Percentiles rank a stretch among this genome's conserved stretches.
phyloP scores from a whole-genome alignment of 2,113 vertebrate species.

The Elaphurus davidianus region DNA sequence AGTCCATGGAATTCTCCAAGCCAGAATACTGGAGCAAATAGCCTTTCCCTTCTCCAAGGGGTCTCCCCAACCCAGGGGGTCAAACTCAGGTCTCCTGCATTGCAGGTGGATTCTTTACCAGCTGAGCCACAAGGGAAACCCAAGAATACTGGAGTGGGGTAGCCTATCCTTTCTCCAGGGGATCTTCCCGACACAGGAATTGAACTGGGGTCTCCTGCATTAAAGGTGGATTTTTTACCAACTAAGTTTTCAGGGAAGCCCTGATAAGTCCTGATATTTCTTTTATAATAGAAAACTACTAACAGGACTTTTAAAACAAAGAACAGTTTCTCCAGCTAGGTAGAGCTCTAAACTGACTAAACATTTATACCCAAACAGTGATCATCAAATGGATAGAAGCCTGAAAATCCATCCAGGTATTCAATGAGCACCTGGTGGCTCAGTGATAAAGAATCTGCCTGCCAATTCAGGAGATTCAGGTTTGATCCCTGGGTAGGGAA shows the following conservation, averaged over 20 bases:
- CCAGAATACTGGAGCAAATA: neutral
- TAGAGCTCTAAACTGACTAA: neutral
- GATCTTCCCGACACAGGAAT: neutral
- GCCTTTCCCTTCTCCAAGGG: neutral
- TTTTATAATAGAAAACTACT: neutral
- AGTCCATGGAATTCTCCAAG: neutral
- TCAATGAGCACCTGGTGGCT: neutral
- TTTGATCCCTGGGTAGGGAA: neutral
- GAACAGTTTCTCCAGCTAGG: neutral
- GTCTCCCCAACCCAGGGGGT: neutral
- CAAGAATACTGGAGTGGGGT: neutral
- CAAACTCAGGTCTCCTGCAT: neutral
- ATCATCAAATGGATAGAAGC: neutral
- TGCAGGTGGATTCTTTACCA: neutral
- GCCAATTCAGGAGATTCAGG: neutral
- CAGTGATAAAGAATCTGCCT: neutral
- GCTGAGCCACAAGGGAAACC: neutral
- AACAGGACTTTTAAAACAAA: neutral
- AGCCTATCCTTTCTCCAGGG: neutral
- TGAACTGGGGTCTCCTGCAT: neutral
- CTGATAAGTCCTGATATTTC: neutral
- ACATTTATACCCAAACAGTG: neutral
- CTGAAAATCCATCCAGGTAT: neutral
- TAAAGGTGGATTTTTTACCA: neutral
- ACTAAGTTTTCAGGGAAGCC: neutral